Evolutionary conservation across 2,113 vertebrate species (phyloP), one percentile per base, ranked within the genome.

Genomic region (Hylia prasina): DNA sequence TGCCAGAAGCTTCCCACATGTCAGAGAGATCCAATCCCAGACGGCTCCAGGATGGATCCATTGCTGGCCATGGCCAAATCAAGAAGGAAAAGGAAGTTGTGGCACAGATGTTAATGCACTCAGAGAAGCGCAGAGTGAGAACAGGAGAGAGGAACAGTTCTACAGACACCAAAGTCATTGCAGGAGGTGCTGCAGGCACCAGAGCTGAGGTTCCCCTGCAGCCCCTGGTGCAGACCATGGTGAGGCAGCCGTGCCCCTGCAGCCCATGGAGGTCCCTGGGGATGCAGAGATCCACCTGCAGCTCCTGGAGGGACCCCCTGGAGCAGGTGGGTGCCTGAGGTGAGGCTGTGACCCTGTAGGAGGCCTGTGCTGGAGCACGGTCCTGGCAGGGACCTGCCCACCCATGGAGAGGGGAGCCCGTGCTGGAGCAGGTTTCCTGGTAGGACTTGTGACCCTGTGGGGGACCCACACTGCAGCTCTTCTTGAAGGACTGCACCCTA

Each of bases 291-390:
- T 50, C 25, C 58, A 50, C 18, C 12, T 72, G 33, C 33, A 66
- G 27, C 4, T 28, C 12, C 0, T 28, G 77, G 9, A 72, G 14
- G 5, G 9, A 33, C 22, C 22, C 44, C 0, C 35, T 1, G 0
- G 31, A 65, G 31, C 18, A 88, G 22, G 22, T 2, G 8, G 12
- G 10, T 50, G 22, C 5, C 22, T 81, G 50, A 28, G 13, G 72
- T 5, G 33, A 13, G 23, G 23, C 51, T 81, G 22, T 51, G 77
- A 51, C 4, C 18, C 19, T 7, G 1, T 33, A 8, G 19, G 22
- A 44, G 33, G 33, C 24, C 30, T 10, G 13, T 27, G 57, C 28
- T 54, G 68, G 30, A 65, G 50, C 30, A 65, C 28, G n/a, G 10
- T 19, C 2, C 23, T 63, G n/a, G 18, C n/a, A 65, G 30, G 30